phyloP scores from a whole-genome alignment of 1,140 invertebrate genomes.

The Seison nebaliae region DNA sequence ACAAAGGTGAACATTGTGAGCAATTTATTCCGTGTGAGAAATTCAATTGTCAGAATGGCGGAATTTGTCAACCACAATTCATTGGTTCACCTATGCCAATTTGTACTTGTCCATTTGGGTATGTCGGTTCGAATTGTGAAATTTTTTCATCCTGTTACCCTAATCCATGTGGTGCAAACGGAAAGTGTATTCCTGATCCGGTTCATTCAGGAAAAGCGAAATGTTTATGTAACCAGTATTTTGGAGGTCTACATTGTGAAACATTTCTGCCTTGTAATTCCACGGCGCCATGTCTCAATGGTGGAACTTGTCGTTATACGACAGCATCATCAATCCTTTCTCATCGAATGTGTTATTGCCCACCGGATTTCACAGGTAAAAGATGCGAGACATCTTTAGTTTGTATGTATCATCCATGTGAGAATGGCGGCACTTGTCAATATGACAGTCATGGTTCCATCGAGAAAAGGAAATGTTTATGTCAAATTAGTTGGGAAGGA shows the following conservation, averaged over 20 bases:
- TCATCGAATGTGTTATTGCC: constrained; percentile 53
- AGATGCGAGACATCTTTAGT: constrained; percentile 40
- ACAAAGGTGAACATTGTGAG: constrained; percentile 1
- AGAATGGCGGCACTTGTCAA: constrained; percentile 14
- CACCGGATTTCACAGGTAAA: constrained; percentile 56
- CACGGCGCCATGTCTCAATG: constrained; percentile 53
- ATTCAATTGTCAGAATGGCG: constrained; percentile 60
- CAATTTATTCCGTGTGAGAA: constrained; percentile 4
- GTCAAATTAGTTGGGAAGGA: background rate
- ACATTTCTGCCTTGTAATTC: no score
- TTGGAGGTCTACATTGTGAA: no score
- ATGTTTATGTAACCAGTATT: constrained; percentile 44
- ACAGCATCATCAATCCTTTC: constrained; percentile 44
- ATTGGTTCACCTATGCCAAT: constrained; percentile 16
- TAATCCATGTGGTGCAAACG: constrained; percentile 46
- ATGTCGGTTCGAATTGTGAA: constrained; percentile 14
- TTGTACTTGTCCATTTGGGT: constrained; percentile 19
- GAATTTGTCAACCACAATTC: constrained; percentile 36
- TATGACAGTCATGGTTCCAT: no score
- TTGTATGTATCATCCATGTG: constrained; percentile 13
- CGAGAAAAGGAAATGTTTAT: no score
- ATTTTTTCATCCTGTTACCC: constrained; percentile 11
- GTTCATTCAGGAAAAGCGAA: constrained; percentile 51
- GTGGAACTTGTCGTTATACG: constrained; percentile 78
- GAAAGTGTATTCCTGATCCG: constrained; percentile 53